Evolutionary conservation across 2,113 vertebrate genomes (phyloP), one percentile per base, ranked within the genome.

Genomic region (Myodes glareolus): DNA sequence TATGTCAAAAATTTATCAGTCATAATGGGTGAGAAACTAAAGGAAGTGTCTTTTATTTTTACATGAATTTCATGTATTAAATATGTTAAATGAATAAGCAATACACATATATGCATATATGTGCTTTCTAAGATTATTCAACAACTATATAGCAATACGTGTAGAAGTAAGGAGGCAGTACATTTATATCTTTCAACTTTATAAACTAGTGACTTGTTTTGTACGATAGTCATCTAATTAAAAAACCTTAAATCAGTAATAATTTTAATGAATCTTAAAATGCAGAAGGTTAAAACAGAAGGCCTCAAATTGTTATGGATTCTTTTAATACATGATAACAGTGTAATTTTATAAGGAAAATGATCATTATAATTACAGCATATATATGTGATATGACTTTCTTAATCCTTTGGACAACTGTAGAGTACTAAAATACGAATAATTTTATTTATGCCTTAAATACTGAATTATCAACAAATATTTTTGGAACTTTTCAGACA

Each of bases 161-260:
- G 92, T 31, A 36, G 50, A 91, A 63, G 4, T 1, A 16, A 31
- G 7, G 6, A 78, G 10, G 23, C 68, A 85, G 2, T 47, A 63
- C n/a, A 45, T 65, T 72, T 9, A 72, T 14, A 50, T 68, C 25
- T 86, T 68, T 86, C 29, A 94, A 39, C 55, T 19, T 80, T 45
- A 42, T 58, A 3, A 81, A 70, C 67, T 50, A 12, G 3, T 58
- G 12, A 36, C 3, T 52, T 80, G 33, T 73, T 6, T n/a, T 75
- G 0, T 45, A 31, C 29, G 25, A 4, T 17, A 29, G 78, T 39
- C 19, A 80, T 27, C 36, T 42, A 81, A 77, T 94, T 25, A 33
- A 78, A 95, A 95, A 36, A 47, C 42, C 31, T 97, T 89, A 39
- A 68, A 72, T 16, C 17, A 72, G 14, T 88, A 65, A 65, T 90